These are phyloP conservation scores for Hedychridium roseum DNA, from an alignment of 2,888 invertebrate genomes.

Conservation along the genomic window DNA sequence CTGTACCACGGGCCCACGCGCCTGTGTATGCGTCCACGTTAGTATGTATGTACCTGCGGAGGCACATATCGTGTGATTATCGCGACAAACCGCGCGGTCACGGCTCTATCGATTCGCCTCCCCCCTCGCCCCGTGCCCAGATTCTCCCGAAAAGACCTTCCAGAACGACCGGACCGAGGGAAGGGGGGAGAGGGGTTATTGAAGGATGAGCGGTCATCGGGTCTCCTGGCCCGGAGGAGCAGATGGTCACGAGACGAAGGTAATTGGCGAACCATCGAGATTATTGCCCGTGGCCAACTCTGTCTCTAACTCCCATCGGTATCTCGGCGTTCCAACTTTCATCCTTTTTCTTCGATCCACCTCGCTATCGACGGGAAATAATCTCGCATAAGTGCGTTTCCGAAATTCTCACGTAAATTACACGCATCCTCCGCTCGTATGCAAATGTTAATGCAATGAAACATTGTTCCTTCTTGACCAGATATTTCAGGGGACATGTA, in stretches of 20 bases:
- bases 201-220: constrained; percentile 45
- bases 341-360: not conserved
- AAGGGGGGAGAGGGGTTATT: constrained; percentile 27
- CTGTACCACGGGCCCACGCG: too few species aligned
- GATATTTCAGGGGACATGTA: too few species aligned
- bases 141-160: constrained; percentile 7
- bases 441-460: too few species aligned
- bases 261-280: constrained; percentile 59
- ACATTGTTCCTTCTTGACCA: too few species aligned
- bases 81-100: constrained; percentile 32
- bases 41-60: constrained; percentile 10
- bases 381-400: too few species aligned
- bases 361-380: too few species aligned
- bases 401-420: too few species aligned
- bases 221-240: constrained; percentile 48
- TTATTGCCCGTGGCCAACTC: constrained; percentile 52
- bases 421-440: too few species aligned
- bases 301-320: constrained; percentile 8
- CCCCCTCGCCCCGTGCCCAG: constrained; percentile 21
- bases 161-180: constrained; percentile 6
- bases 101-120: constrained; percentile 21
- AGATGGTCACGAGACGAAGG: constrained; percentile 62
- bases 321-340: not conserved
- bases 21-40: not conserved
- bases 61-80: constrained; percentile 19